These are phyloP conservation scores for Phycodurus eques DNA, from an alignment of 2,113 vertebrate genomes.

Conservation along the genomic window DNA sequence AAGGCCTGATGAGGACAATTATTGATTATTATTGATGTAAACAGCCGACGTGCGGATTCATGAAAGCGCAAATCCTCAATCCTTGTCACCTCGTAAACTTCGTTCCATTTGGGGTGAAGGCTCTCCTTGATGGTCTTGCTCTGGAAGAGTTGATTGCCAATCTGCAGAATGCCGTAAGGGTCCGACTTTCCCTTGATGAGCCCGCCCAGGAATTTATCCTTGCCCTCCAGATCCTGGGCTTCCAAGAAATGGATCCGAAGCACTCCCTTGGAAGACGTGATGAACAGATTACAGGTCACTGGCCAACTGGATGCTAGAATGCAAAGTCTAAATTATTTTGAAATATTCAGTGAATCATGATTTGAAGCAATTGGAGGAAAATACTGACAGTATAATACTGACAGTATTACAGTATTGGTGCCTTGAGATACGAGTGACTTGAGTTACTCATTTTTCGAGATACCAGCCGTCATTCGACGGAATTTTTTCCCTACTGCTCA, in stretches of 20 bases:
- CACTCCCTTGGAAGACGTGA: constrained; percentile 78
- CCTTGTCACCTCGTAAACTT: constrained; percentile 88
- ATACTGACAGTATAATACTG: too few species aligned
- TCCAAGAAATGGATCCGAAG: constrained; percentile 93
- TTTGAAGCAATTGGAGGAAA: too few species aligned
- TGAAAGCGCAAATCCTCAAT: background rate
- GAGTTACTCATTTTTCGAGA: too few species aligned
- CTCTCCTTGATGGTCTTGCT: constrained; percentile 94
- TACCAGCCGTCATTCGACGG: too few species aligned
- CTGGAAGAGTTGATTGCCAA: constrained; percentile 91
- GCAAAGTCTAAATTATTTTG: too few species aligned
- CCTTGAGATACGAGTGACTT: too few species aligned
- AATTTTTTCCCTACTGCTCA: too few species aligned
- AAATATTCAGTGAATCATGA: too few species aligned
- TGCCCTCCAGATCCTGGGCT: constrained; percentile 91
- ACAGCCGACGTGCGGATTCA: background rate
- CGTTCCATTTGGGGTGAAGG: constrained; percentile 93
- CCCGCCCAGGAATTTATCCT: constrained; percentile 91
- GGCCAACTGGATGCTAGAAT: too few species aligned
- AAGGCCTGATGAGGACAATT: constrained; percentile 76
- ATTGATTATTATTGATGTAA: background rate
- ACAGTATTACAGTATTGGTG: too few species aligned
- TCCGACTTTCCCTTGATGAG: constrained; percentile 95
- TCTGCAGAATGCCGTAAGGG: constrained; percentile 88
- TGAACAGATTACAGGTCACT: background rate